Conservation (phyloP, 2,113 vertebrate genomes). For the Rhinolophus sinicus region DNA sequence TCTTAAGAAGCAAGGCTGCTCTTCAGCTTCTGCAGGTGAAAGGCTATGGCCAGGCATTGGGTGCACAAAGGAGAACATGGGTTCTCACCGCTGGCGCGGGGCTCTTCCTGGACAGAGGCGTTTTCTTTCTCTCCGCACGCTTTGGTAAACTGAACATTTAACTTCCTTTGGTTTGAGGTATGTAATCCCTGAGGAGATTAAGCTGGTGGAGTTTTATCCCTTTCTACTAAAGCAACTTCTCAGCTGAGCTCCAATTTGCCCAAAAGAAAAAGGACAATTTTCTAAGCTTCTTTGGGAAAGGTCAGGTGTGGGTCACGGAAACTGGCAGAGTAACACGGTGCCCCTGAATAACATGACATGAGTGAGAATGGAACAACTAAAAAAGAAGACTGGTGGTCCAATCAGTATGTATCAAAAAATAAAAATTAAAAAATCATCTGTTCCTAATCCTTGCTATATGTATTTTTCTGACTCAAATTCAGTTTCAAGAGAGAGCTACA, state of each 20-base stretch:
- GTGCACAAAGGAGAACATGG: not conserved
- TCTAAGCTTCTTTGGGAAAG: constrained; percentile 76
- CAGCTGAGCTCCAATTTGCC: constrained; percentile 5
- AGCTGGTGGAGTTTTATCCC: constrained; percentile 71
- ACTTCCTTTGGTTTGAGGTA: constrained; percentile 67
- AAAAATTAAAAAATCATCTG: constrained; percentile 56
- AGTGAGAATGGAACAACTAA: constrained; percentile 75
- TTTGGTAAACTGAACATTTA: constrained; percentile 29
- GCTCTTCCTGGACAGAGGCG: not conserved
- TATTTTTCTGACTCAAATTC: constrained; percentile 65
- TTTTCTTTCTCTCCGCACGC: not conserved
- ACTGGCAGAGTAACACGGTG: constrained; percentile 74
- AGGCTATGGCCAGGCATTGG: not conserved
- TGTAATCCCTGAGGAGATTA: constrained; percentile 35
- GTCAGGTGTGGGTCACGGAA: constrained; percentile 75
- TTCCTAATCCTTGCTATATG: constrained; percentile 70
- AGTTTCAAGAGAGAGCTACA: constrained; percentile 58
- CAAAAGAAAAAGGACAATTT: constrained; percentile 67
- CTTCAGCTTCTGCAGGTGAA: not conserved
- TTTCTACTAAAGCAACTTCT: constrained; percentile 50
- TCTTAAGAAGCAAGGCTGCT: not conserved
- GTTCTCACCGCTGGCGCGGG: not conserved
- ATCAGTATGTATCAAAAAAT: constrained; percentile 71
- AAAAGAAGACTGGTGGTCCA: constrained; percentile 70
- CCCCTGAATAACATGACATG: constrained; percentile 75